These are phyloP conservation scores for Pterostichus niger DNA, from an alignment of 2,888 invertebrate genomes.

Conservation along the genomic window DNA sequence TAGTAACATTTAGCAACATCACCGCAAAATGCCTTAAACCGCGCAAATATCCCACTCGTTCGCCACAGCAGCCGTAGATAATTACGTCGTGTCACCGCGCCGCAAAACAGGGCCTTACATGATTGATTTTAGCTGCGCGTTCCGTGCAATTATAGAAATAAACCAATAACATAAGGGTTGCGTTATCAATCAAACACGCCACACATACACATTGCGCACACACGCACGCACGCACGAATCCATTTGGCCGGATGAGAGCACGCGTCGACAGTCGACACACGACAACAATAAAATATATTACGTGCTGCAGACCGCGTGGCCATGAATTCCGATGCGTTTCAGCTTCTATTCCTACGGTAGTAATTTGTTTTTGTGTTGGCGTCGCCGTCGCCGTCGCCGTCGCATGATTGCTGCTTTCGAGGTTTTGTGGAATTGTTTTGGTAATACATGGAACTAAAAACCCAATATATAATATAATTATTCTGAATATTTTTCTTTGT, in stretches of 20 bases:
- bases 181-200: slow-evolving; percentile 63
- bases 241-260: slow-evolving; percentile 39
- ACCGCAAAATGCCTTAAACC: neutral
- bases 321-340: slow-evolving; percentile 31
- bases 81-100: slow-evolving; percentile 39
- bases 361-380: neutral
- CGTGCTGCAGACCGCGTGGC: neutral
- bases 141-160: slow-evolving; percentile 64
- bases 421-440: too few relatives aligned
- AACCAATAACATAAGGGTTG: slow-evolving; percentile 64
- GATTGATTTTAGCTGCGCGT: slow-evolving; percentile 59
- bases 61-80: slow-evolving; percentile 15
- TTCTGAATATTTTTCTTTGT: too few relatives aligned
- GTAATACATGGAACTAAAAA: too few relatives aligned
- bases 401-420: too few relatives aligned
- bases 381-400: too few relatives aligned
- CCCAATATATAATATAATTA: neutral
- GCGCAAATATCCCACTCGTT: neutral
- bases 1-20: too few relatives aligned
- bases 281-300: slow-evolving; percentile 52
- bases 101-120: slow-evolving; percentile 19
- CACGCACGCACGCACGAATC: slow-evolving; percentile 25
- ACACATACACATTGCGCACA: slow-evolving; percentile 11
- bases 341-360: neutral
- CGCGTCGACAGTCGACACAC: slow-evolving; percentile 12